phyloP scores from a whole-genome alignment of 1,140 invertebrate species.

The Probaryconus sp. region DNA sequence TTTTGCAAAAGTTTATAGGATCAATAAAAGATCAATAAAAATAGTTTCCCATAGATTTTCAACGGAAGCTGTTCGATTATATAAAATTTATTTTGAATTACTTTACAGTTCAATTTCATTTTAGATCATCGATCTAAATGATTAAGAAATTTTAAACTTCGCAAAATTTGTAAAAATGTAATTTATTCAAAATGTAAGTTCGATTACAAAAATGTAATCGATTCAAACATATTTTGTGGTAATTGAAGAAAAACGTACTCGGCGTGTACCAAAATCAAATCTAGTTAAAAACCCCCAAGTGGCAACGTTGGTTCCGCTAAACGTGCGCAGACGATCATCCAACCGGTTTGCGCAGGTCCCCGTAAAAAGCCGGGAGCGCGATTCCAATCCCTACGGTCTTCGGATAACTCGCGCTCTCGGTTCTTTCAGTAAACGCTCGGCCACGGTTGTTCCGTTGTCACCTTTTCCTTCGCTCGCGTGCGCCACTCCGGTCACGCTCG shows the following conservation, averaged over 20 bases:
- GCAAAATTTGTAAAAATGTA: too few species aligned
- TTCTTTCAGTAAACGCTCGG: constrained; percentile 67
- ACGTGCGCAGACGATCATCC: constrained; percentile 62
- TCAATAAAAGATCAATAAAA: too few species aligned
- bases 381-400: constrained; percentile 69
- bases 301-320: constrained; percentile 47
- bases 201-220: too few species aligned
- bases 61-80: too few species aligned
- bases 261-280: too few species aligned
- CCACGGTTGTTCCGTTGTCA: constrained; percentile 58
- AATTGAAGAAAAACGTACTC: constrained; percentile 3
- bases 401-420: constrained; percentile 66
- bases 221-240: neutral
- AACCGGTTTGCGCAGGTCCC: constrained; percentile 69
- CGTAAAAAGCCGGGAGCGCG: constrained; percentile 73
- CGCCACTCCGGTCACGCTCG: constrained; percentile 23
- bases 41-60: too few species aligned
- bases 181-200: too few species aligned
- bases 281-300: constrained; percentile 32
- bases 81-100: too few species aligned
- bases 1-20: too few species aligned
- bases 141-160: too few species aligned
- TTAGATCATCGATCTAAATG: too few species aligned
- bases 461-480: constrained; percentile 54
- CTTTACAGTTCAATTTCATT: too few species aligned